Evolutionary conservation across 2,113 vertebrate species (phyloP).

Genomic region (Daphoenositta chrysoptera): DNA sequence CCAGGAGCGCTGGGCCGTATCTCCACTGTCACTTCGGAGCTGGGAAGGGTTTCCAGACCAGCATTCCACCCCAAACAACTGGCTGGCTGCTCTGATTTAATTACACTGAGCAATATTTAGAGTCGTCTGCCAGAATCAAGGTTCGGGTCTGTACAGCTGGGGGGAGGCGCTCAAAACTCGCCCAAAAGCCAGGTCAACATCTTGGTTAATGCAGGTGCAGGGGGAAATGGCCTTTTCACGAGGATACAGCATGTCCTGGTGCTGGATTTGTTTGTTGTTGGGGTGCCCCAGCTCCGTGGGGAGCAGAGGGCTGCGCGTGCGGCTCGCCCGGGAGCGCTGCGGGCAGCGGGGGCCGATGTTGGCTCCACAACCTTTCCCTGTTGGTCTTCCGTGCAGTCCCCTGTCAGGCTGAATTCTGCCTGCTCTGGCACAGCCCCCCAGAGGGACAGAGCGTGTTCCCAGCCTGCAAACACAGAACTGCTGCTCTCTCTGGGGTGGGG

Average conservation of each 20-base stretch:
- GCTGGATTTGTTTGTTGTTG: neutral
- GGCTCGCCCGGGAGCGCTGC: neutral
- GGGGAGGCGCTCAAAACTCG: accelerated
- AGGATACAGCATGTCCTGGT: accelerated
- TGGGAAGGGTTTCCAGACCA: neutral
- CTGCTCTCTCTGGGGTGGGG: accelerated
- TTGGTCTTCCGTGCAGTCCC: neutral
- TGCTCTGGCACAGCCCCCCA: neutral
- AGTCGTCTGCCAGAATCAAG: neutral
- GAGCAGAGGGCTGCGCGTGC: accelerated
- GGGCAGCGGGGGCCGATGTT: neutral
- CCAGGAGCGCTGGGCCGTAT: neutral
- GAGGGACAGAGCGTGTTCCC: neutral
- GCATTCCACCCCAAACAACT: neutral
- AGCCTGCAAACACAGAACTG: neutral
- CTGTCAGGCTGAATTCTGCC: constrained; percentile 3
- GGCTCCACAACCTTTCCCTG: neutral
- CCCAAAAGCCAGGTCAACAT: neutral
- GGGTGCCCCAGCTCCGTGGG: neutral
- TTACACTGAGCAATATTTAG: neutral
- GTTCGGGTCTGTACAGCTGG: accelerated
- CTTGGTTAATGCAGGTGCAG: neutral
- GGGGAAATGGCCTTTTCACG: neutral
- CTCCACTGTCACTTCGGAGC: neutral
- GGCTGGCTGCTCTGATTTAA: neutral